These are phyloP conservation scores for Benitochromis conjunctus DNA, from an alignment of 2,113 vertebrate species.

Conservation along the genomic window DNA sequence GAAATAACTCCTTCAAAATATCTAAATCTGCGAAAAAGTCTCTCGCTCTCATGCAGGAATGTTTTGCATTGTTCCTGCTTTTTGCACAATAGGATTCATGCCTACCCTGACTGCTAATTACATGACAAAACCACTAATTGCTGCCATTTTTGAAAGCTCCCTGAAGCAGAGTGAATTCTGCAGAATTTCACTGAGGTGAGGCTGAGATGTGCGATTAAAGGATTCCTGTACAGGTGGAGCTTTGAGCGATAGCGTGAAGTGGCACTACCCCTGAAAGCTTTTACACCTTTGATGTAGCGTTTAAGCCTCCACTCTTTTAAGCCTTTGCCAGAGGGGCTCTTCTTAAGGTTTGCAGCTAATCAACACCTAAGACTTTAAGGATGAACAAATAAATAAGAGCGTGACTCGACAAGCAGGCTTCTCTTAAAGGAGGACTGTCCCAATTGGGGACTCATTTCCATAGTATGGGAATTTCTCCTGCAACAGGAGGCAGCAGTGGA, in stretches of 20 bases:
- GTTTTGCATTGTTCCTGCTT: not conserved
- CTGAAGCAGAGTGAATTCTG: not conserved
- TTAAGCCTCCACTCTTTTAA: not conserved
- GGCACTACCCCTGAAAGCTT: not conserved
- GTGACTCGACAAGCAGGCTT: not conserved
- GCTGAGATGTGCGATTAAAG: not conserved
- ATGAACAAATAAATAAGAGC: not conserved
- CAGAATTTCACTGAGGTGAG: not conserved
- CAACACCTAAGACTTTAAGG: slow-evolving; percentile 10
- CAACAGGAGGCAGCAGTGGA: not conserved
- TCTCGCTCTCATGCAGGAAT: not conserved
- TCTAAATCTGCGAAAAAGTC: not conserved
- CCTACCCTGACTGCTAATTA: slow-evolving; percentile 12
- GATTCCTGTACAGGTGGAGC: not conserved
- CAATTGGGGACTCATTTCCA: not conserved
- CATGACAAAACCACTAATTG: slow-evolving; percentile 42
- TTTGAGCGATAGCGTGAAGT: not conserved
- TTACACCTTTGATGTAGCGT: not conserved
- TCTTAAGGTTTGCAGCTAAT: slow-evolving; percentile 3
- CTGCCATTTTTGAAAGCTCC: not conserved
- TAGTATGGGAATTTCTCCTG: not conserved
- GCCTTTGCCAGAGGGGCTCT: not conserved
- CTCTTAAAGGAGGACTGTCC: not conserved
- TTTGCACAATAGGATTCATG: not conserved
- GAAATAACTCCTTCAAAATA: not conserved